phyloP scores from a whole-genome alignment of 2,797 vertebrate genomes.

The Acropternis orthonyx region DNA sequence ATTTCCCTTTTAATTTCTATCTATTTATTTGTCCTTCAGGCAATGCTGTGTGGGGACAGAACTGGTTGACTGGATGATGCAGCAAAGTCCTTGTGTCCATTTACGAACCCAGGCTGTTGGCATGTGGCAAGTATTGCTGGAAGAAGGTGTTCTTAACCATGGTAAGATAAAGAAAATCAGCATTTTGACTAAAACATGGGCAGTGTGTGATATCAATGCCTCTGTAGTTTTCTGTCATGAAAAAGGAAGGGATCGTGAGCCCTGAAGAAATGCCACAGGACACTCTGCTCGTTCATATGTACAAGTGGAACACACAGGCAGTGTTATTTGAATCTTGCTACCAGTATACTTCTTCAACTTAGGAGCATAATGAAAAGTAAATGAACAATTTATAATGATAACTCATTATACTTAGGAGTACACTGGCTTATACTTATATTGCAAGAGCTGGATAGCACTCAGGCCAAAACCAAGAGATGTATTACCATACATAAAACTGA shows the following conservation, averaged over 20 bases:
- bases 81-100: constrained; percentile 92
- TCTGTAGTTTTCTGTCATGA: not conserved
- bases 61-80: constrained; percentile 96
- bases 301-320: not conserved
- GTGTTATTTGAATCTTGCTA: constrained; percentile 16
- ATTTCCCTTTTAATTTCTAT: not conserved
- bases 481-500: not conserved
- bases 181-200: not conserved
- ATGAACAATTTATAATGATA: constrained; percentile 5
- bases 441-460: not conserved
- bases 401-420: constrained; percentile 47
- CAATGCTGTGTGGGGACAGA: constrained; percentile 96
- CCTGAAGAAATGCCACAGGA: not conserved
- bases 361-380: not conserved
- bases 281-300: constrained; percentile 10
- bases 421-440: constrained; percentile 25
- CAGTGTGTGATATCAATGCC: not conserved
- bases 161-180: constrained; percentile 79
- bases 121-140: constrained; percentile 98
- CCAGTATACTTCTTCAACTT: not conserved
- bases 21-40: constrained; percentile 71
- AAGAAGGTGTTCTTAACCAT: constrained; percentile 94
- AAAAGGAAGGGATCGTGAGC: not conserved
- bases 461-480: not conserved
- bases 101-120: constrained; percentile 93